phyloP scores from a whole-genome alignment of 2,113 vertebrate species.

The Falco punctatus region DNA sequence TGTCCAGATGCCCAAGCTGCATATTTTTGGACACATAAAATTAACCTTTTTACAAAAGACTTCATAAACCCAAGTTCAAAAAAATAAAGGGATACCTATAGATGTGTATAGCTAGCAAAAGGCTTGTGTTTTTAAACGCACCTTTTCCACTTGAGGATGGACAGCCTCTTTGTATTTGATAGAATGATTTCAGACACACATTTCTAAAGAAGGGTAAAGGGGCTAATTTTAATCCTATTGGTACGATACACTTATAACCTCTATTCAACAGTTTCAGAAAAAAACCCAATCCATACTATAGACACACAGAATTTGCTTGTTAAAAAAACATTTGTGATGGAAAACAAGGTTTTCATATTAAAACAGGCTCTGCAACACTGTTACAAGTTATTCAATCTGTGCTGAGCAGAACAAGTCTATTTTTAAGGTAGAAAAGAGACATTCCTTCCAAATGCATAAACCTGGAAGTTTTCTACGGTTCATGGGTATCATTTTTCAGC shows the following conservation, averaged over 20 bases:
- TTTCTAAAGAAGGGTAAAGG: neutral
- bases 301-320: neutral
- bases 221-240: neutral
- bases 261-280: neutral
- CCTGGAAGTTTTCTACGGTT: conserved; percentile 4
- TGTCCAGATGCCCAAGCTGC: neutral
- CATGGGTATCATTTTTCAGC: neutral
- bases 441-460: conserved; percentile 27
- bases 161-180: neutral
- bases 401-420: conserved; percentile 49
- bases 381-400: conserved; percentile 53
- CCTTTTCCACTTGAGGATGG: neutral
- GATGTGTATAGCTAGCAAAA: neutral
- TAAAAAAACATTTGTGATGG: neutral
- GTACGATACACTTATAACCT: neutral
- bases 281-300: neutral
- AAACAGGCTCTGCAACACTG: conserved; percentile 31
- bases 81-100: neutral
- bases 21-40: neutral
- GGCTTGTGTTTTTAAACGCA: neutral
- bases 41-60: neutral
- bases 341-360: conserved; percentile 48
- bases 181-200: neutral
- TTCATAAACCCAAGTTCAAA: neutral
- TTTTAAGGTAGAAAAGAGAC: conserved; percentile 49